Conservation (phyloP, 2,888 invertebrate genomes). For the Listrodromus nycthemerus region DNA sequence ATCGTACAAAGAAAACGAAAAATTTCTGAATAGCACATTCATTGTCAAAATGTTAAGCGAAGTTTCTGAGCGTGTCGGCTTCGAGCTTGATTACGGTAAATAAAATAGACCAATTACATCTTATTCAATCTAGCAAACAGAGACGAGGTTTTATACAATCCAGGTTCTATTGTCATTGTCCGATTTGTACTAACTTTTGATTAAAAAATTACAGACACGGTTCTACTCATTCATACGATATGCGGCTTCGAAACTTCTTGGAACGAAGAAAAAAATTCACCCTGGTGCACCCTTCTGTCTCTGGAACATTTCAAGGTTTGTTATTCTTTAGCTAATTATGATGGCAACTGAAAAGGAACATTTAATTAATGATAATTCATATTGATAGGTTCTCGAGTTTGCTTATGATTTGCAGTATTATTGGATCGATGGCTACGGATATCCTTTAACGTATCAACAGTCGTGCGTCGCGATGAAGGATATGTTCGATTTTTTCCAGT, state of each 20-base stretch:
- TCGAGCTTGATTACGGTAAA: constrained; percentile 84
- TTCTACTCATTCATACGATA: constrained; percentile 89
- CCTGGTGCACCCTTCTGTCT: constrained; percentile 93
- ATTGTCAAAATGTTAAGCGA: constrained; percentile 87
- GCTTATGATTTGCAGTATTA: constrained; percentile 92
- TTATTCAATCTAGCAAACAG: constrained; percentile 1
- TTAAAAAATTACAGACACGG: constrained; percentile 85
- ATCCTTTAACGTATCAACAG: constrained; percentile 89
- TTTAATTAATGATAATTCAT: not conserved
- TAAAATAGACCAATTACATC: constrained; percentile 15
- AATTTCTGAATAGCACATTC: constrained; percentile 86
- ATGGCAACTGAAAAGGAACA: not conserved
- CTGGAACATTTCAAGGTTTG: constrained; percentile 86
- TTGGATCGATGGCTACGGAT: constrained; percentile 93
- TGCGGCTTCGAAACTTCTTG: constrained; percentile 95
- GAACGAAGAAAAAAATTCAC: constrained; percentile 87
- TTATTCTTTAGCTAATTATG: constrained; percentile 76
- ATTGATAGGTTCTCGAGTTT: constrained; percentile 89
- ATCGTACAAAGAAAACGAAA: constrained; percentile 86
- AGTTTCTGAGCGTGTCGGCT: constrained; percentile 87
- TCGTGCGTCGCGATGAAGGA: constrained; percentile 91
- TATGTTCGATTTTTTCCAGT: constrained; percentile 90
- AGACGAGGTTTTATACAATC: not conserved
- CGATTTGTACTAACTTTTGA: constrained; percentile 26
- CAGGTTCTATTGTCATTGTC: constrained; percentile 18